phyloP scores from a whole-genome alignment of 1,140 invertebrate genomes.

The Drosophila murphyi region DNA sequence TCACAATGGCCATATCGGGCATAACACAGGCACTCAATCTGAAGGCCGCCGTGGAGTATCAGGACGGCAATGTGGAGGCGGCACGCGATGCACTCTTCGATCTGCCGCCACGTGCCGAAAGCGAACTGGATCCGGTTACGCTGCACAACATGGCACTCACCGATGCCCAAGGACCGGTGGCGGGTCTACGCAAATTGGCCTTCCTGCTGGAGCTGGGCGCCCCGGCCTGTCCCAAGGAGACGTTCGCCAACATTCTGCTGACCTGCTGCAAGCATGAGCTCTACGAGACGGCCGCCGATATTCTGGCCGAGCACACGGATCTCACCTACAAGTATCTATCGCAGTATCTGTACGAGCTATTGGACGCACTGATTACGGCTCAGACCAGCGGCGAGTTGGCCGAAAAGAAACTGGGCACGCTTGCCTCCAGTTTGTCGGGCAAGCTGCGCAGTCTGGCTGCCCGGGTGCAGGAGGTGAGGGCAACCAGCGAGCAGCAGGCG shows the following conservation, averaged over 20 bases:
- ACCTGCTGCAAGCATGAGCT: slow-evolving; percentile 99
- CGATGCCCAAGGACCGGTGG: slow-evolving; percentile 94
- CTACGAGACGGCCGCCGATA: slow-evolving; percentile 98
- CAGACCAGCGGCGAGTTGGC: slow-evolving; percentile 99
- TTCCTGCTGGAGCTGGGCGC: slow-evolving; percentile 98
- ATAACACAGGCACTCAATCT: slow-evolving; percentile 99
- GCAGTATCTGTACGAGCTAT: slow-evolving; percentile 95
- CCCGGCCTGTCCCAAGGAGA: slow-evolving; percentile 95
- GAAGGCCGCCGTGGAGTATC: slow-evolving; percentile 99
- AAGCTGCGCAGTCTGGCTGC: slow-evolving; percentile 96
- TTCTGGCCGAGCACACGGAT: slow-evolving; percentile 98
- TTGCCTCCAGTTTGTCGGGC: slow-evolving; percentile 96
- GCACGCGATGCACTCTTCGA: slow-evolving; percentile 97
- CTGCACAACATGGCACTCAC: slow-evolving; percentile 99
- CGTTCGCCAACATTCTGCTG: slow-evolving; percentile 97
- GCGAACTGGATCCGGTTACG: slow-evolving; percentile 99
- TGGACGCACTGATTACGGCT: slow-evolving; percentile 98
- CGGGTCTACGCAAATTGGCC: slow-evolving; percentile 98
- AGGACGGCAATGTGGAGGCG: slow-evolving; percentile 94
- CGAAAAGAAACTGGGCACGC: slow-evolving; percentile 98
- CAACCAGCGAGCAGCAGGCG: slow-evolving; percentile 94
- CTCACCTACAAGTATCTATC: slow-evolving; percentile 98
- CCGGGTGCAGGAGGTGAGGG: slow-evolving; percentile 95
- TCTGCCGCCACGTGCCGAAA: slow-evolving; percentile 98
- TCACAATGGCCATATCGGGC: slow-evolving; percentile 97